Base-by-base conservation (phyloP, 1,140 invertebrate species). In the Leptinotarsa texana region DNA sequence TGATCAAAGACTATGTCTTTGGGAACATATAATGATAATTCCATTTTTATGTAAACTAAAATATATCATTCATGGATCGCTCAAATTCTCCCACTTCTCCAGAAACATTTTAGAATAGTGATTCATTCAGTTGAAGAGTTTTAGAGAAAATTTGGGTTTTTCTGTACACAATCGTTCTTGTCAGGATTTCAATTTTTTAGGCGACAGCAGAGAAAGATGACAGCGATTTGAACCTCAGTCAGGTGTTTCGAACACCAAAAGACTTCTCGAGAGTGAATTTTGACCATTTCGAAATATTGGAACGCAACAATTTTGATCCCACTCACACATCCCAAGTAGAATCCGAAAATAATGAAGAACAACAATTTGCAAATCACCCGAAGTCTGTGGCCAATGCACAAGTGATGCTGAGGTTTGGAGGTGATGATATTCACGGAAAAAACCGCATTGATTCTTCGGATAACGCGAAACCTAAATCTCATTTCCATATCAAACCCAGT, bases 221-320 rank as follows among this genome's bases (percentile, higher is more conserved):
- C 13, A 24, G 18, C 17, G 57, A 67, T 48, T 69, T 68, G 13
- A 51, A 78, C 69, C 66, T 80, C 3, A 65, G 47, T n/a, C 66
- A 74, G 11, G 72, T 79, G 21, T 80, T 79, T 24, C 70, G 75
- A n/a, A 80, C 79, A 3, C 79, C 79, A 47, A 74, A 73, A 72
- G 78, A 79, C 21, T 72, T 74, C 61, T 72, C 74, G 6, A 78
- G 67, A 75, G 66, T 76, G 42, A 80, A 80, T 51, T 80, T 79
- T 33, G 79, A 80, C 24, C 74, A 80, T 62, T 77, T 80, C 4
- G 76, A 80, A 66, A 63, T 80, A 0, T 65, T 79, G 22, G 79
- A 80, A 33, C 73, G 79, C 27, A 72, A 65, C 8, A 77, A 72
- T 61, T 79, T 80, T 33, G 61, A 77, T 11, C 62, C 13, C 24